Conservation (phyloP, 2,888 invertebrate species). For the Xestoiulus laeticollis region DNA sequence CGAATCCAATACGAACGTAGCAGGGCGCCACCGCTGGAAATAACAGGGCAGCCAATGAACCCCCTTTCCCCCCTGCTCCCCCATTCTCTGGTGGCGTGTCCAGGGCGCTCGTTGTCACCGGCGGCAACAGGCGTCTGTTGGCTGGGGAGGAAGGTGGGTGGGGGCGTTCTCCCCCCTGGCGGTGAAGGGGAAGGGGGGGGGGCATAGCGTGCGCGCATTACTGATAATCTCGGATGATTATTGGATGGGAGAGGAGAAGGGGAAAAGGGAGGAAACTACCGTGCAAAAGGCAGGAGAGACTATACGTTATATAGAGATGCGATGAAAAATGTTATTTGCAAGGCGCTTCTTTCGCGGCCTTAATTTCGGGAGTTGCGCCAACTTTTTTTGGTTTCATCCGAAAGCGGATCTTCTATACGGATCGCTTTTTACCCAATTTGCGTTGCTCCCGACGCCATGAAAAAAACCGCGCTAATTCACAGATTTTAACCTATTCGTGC, state of each 20-base stretch:
- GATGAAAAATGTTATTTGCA: background rate
- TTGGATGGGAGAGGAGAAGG: constrained; percentile 23
- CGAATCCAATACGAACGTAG: background rate
- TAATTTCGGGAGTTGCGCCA: no score
- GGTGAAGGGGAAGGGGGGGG: background rate
- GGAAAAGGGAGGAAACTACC: background rate
- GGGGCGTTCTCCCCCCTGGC: background rate
- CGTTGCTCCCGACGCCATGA: no score
- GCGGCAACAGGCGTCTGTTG: constrained; percentile 32
- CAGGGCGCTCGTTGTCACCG: constrained; percentile 23
- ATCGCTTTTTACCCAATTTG: no score
- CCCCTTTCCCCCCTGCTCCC: background rate
- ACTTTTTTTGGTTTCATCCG: no score
- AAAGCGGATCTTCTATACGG: no score
- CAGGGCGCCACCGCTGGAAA: background rate
- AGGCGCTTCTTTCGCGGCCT: no score
- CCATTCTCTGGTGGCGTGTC: constrained; percentile 8
- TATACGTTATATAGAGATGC: background rate
- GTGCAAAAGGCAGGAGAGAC: background rate
- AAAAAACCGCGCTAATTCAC: no score
- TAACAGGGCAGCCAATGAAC: background rate
- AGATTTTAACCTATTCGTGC: no score
- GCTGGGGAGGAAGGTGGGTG: background rate
- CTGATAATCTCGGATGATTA: constrained; percentile 37
- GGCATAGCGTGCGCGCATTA: constrained; percentile 33